Percentiles rank a stretch among this genome's conserved stretches.
phyloP scores from a whole-genome alignment of 2,888 invertebrate species.

The Arctia plantaginis region DNA sequence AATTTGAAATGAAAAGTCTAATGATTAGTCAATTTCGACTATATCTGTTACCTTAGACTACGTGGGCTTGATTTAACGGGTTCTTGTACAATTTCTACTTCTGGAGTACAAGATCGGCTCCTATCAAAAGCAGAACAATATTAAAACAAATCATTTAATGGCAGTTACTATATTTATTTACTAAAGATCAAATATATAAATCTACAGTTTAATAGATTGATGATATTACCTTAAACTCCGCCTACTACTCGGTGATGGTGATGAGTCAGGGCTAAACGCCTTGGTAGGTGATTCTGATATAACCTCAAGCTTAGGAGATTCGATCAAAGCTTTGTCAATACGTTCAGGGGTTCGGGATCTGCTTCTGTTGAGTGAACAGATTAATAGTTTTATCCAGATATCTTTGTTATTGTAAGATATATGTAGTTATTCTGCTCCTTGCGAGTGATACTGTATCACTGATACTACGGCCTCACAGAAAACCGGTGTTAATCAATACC shows the following conservation, averaged over 20 bases:
- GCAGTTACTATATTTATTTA: no score
- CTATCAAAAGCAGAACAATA: constrained; percentile 42
- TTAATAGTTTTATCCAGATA: background rate
- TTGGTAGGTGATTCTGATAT: constrained; percentile 73
- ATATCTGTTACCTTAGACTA: constrained; percentile 55
- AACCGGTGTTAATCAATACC: no score
- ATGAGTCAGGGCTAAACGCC: constrained; percentile 49
- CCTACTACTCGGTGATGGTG: constrained; percentile 52
- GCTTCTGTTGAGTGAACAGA: constrained; percentile 52
- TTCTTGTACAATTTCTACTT: constrained; percentile 63
- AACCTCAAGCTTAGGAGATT: constrained; percentile 67
- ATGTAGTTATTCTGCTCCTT: background rate
- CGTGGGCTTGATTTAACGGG: constrained; percentile 62
- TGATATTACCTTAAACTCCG: constrained; percentile 61
- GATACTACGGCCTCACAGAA: no score
- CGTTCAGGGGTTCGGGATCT: constrained; percentile 75
- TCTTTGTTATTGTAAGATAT: background rate
- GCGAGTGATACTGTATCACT: no score
- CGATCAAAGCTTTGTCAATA: constrained; percentile 57
- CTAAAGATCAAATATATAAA: background rate
- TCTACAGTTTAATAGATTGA: background rate
- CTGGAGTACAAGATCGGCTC: constrained; percentile 75
- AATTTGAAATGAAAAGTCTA: background rate
- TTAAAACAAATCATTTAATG: background rate
- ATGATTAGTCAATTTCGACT: background rate